A percentile compares a stretch with the other conserved stretches of the same genome.
phyloP scores from a whole-genome alignment of 2,797 vertebrate genomes.

The Onychomys torridus region DNA sequence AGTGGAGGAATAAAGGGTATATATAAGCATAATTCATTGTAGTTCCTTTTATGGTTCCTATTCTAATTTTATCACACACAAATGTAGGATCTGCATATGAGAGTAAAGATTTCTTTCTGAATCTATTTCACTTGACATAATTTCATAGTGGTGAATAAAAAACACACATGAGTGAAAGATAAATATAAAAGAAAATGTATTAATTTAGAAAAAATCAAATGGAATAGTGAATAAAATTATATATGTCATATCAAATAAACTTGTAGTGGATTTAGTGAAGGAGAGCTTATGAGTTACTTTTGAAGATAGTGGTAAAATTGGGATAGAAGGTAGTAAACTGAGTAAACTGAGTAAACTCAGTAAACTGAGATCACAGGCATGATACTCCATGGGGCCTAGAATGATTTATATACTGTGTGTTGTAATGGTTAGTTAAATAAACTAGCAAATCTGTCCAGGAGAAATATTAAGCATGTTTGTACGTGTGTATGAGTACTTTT shows the following conservation, averaged over 20 bases:
- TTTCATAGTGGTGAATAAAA: background rate
- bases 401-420: background rate
- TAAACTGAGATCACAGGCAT: background rate
- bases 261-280: background rate
- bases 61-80: background rate
- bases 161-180: background rate
- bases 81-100: background rate
- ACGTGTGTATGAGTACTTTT: too few species aligned
- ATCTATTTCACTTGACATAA: background rate
- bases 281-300: conserved; percentile 12
- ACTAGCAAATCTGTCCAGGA: background rate
- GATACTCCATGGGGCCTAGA: background rate
- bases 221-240: conserved; percentile 17
- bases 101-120: background rate
- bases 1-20: background rate
- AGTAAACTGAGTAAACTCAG: too few species aligned
- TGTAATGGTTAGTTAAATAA: conserved; percentile 35
- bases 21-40: background rate
- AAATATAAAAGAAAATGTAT: background rate
- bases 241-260: background rate
- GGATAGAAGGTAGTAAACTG: background rate
- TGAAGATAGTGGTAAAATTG: conserved; percentile 46
- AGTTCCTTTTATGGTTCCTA: background rate
- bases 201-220: conserved; percentile 37
- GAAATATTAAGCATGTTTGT: background rate